Conservation (phyloP, 2,113 vertebrate genomes). For the zebrafish (Danio rerio) region GRCz12tu NC_133185.1:44839001-44839500, state of each 20-base stretch:
- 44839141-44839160: conserved; percentile 29
- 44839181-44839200: conserved; percentile 10
- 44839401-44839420: not conserved
- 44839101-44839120: conserved; percentile 22
- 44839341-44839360: conserved; percentile 30
- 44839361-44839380: conserved; percentile 30
- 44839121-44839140: conserved; percentile 33
- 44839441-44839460: conserved; percentile 25
- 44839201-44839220: conserved; percentile 21
- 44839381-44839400: conserved; percentile 25
- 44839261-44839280: conserved; percentile 34
- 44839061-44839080: conserved; percentile 32
- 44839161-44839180: conserved; percentile 35
- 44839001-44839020: not conserved
- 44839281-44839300: conserved; percentile 13
- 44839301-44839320: conserved; percentile 27
- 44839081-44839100: not conserved
- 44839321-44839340: too few relatives aligned
- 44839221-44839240: conserved; percentile 19
- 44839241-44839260: conserved; percentile 40
- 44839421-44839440: not conserved
- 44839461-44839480: conserved; percentile 16
- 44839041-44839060: conserved; percentile 31
- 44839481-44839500: conserved; percentile 1
- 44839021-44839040: conserved; percentile 26